Evolutionary conservation across 2,888 invertebrate genomes (phyloP).

Genomic region (Lutraria lutraria): DNA sequence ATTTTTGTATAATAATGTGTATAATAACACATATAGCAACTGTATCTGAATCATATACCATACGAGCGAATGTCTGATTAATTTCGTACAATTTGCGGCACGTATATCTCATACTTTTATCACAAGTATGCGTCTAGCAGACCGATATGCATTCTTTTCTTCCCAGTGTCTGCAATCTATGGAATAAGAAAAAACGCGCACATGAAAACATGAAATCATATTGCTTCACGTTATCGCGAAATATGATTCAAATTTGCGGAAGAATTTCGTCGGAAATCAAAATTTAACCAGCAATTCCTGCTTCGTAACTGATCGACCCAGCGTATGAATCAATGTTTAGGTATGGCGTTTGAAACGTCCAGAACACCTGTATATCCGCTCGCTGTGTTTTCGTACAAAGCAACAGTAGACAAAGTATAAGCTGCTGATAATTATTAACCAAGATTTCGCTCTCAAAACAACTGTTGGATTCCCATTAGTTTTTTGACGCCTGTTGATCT

Average conservation of each 20-base stretch:
- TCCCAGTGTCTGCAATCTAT: background rate
- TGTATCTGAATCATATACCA: background rate
- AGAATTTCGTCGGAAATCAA: background rate
- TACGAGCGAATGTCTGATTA: background rate
- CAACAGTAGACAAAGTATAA: background rate
- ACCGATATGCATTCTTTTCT: background rate
- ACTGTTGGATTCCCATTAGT: background rate
- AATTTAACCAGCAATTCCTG: background rate
- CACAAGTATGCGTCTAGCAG: slow-evolving; percentile 5
- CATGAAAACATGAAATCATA: background rate
- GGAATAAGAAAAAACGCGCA: background rate
- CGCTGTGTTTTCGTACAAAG: background rate
- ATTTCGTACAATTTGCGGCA: background rate
- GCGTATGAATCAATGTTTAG: background rate
- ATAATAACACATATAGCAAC: background rate
- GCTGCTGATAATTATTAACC: background rate
- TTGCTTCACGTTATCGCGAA: background rate
- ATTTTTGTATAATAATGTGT: background rate
- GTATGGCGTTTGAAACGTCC: background rate
- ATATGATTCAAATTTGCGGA: background rate
- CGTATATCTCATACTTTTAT: background rate
- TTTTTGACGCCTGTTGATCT: background rate
- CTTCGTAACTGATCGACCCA: background rate
- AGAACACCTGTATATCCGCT: background rate
- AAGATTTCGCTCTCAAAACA: background rate